Conservation (phyloP, 2,888 invertebrate genomes). For the Choreutis nemorana region DNA sequence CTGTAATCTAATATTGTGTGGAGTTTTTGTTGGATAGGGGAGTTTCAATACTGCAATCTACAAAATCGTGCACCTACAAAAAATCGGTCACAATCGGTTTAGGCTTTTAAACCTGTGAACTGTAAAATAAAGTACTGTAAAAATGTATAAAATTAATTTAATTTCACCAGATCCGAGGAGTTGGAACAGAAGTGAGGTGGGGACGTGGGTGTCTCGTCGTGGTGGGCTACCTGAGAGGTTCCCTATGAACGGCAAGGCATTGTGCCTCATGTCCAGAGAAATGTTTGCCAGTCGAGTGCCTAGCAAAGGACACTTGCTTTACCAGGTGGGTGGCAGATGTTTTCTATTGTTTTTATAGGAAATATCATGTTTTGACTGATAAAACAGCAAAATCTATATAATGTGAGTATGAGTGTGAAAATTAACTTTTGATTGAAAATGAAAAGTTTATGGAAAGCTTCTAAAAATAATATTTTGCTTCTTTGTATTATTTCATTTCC, state of each 20-base stretch:
- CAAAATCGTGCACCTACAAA: too few species aligned
- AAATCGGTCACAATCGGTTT: too few species aligned
- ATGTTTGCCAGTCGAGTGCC: conserved; percentile 80
- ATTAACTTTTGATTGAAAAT: not conserved
- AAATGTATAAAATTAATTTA: too few species aligned
- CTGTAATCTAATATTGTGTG: too few species aligned
- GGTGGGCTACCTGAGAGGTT: conserved; percentile 72
- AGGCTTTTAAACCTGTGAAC: too few species aligned
- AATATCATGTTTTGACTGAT: not conserved
- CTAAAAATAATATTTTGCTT: too few species aligned
- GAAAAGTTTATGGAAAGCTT: too few species aligned
- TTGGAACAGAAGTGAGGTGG: conserved; percentile 76
- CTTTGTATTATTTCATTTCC: too few species aligned
- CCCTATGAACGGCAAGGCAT: conserved; percentile 82
- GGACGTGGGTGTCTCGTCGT: conserved; percentile 70
- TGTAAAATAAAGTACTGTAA: too few species aligned
- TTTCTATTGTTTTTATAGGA: conserved; percentile 14
- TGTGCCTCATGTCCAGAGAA: conserved; percentile 78
- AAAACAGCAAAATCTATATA: not conserved
- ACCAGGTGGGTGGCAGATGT: conserved; percentile 68
- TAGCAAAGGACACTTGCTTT: conserved; percentile 70
- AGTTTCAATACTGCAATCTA: too few species aligned
- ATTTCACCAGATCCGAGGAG: conserved; percentile 70
- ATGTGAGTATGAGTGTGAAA: not conserved
- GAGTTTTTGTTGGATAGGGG: too few species aligned